These are phyloP conservation scores for Trichacis sp. DNA, from an alignment of 2,888 invertebrate species.

Conservation along the genomic window DNA sequence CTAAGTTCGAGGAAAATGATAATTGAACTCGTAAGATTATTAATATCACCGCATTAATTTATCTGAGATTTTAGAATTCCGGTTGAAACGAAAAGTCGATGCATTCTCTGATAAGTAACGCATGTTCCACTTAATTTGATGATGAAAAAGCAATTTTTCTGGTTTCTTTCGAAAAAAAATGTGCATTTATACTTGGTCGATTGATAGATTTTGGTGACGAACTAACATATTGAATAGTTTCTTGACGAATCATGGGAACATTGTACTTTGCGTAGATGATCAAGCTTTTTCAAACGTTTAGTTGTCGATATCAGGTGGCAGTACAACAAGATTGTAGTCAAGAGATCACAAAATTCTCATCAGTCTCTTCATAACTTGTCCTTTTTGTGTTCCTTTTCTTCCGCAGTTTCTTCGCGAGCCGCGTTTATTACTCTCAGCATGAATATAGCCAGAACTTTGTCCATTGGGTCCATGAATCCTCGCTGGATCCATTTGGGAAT, in stretches of 20 bases:
- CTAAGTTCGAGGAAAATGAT: neutral
- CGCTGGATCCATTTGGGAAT: constrained; percentile 99
- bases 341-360: too few species aligned
- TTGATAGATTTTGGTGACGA: neutral
- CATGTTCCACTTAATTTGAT: too few species aligned
- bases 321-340: neutral
- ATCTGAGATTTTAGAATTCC: too few species aligned
- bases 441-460: constrained; percentile 88
- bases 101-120: too few species aligned
- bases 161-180: too few species aligned
- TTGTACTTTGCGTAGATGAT: neutral
- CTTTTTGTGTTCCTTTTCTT: constrained; percentile 59
- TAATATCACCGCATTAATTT: too few species aligned
- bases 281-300: neutral
- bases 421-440: constrained; percentile 78
- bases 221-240: neutral
- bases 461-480: constrained; percentile 97
- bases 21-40: too few species aligned
- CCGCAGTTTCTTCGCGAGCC: constrained; percentile 64
- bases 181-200: too few species aligned
- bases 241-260: neutral
- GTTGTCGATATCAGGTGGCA: neutral
- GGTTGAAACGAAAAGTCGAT: too few species aligned
- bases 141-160: neutral
- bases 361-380: constrained; percentile 50